Evolutionary conservation across 2,113 vertebrate genomes (phyloP), one percentile per base, ranked within the genome.

Genomic region (Ahaetulla prasina): DNA sequence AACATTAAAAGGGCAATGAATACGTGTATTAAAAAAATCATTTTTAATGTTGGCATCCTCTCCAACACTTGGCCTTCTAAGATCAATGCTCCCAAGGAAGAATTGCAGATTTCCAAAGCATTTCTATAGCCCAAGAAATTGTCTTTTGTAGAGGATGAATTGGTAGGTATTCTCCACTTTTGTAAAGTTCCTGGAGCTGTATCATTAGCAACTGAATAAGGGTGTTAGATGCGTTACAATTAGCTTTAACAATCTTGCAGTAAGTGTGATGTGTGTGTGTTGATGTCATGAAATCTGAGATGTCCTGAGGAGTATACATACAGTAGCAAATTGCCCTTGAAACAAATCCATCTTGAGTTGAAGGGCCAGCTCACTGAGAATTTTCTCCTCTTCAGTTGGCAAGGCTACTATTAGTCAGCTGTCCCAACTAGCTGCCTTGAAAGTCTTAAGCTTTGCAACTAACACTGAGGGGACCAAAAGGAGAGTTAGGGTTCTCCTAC

Each of bases 171-270:
- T 86, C 85, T 47, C 20, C 20, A n/a, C 74, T 86, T 11, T 86
- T 27, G 85, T 86, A 86, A 49, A 86, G 30, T 47, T 86, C 85
- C 6, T 86, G 85, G 39, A 27, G 45, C 30, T 49, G 85, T 20
- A 80, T 86, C 12, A 7, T 49, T 86, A 86, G 45, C 85, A 86
- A 47, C 20, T 49, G 43, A 96, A 96, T 95, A 87, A 90, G 25
- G 18, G 43, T 2, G 84, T 22, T 87, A 35, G 68, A 22, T 12
- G 55, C 87, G 3, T 88, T 43, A 53, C 90, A 11, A 52, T 87
- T 39, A 91, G 20, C 39, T 11, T 50, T 80, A 55, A 53, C 3
- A 86, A 47, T 39, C 35, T 10, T 50, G 50, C 50, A 8, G 22
- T 87, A 2, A 88, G 30, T 60, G 16, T 60, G 92, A 20, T 49